phyloP scores from a whole-genome alignment of 2,113 vertebrate species.

The Tricholaema leucomelas region DNA sequence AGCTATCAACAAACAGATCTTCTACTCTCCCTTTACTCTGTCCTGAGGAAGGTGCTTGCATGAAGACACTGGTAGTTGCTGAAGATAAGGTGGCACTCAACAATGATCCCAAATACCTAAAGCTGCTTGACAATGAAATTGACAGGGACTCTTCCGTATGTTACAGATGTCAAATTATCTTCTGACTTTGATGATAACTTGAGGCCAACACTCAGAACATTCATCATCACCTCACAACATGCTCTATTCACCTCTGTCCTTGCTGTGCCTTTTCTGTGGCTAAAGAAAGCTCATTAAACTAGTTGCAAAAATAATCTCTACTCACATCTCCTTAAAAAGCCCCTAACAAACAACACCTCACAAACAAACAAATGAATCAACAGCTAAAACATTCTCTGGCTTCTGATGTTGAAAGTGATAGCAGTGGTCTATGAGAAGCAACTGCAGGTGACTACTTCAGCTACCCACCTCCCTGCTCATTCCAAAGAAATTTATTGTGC shows the following conservation, averaged over 20 bases:
- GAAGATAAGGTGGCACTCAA: background rate
- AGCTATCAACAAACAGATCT: background rate
- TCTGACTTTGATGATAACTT: background rate
- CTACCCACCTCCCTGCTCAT: too few species aligned
- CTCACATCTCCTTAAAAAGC: background rate
- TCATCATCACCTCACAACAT: background rate
- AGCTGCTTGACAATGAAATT: background rate
- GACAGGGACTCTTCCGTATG: background rate
- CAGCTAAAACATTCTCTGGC: background rate
- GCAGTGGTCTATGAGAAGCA: background rate
- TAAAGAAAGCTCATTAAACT: background rate
- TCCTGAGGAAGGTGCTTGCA: background rate
- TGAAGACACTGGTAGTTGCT: background rate
- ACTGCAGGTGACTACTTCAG: background rate
- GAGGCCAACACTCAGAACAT: background rate
- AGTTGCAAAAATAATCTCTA: background rate
- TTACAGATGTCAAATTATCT: background rate
- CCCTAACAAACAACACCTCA: background rate
- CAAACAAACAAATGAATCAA: background rate
- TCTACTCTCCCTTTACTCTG: background rate
- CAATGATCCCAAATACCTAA: background rate
- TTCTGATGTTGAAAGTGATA: background rate
- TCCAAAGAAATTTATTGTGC: background rate
- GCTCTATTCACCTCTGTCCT: background rate
- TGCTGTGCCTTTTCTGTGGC: accelerated